Percentiles rank a stretch among this genome's conserved stretches.
These are phyloP conservation scores for Columbina picui DNA, from an alignment of 2,113 vertebrate genomes.

Conservation along the genomic window DNA sequence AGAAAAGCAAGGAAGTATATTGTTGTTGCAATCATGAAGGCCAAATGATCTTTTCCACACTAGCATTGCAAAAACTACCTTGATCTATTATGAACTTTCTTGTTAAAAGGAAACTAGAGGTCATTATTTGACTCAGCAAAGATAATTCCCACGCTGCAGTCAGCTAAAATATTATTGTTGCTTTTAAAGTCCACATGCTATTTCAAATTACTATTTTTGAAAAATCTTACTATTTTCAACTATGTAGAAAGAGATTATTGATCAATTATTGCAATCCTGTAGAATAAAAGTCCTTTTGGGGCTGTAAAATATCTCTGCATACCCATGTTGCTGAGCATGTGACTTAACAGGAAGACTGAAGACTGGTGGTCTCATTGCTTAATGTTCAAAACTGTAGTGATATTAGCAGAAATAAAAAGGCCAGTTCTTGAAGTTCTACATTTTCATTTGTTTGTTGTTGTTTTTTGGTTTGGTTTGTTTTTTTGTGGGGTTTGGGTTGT, in stretches of 20 bases:
- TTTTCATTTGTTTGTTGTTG: fast-evolving
- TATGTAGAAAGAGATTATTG: neutral
- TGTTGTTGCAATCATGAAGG: conserved; percentile 1
- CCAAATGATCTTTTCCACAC: conserved; percentile 24
- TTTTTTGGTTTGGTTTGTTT: neutral
- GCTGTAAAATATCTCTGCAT: neutral
- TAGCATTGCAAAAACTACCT: conserved; percentile 23
- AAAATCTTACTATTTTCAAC: neutral
- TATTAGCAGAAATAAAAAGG: neutral
- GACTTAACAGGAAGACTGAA: neutral
- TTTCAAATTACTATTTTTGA: neutral
- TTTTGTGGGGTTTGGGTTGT: too few species aligned
- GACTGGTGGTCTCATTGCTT: neutral
- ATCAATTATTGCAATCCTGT: neutral
- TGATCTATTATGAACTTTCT: conserved; percentile 27
- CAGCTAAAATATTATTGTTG: neutral
- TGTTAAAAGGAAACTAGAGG: conserved; percentile 30
- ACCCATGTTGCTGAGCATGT: neutral
- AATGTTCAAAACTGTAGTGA: neutral
- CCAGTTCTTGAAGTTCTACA: neutral
- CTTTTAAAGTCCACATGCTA: neutral
- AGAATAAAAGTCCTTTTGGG: neutral
- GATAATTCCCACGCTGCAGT: neutral
- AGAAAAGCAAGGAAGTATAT: neutral
- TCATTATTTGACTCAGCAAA: neutral